Conservation (phyloP, 37 sponge, comb jelly and placozoan species). For the Crambe crambe region DNA sequence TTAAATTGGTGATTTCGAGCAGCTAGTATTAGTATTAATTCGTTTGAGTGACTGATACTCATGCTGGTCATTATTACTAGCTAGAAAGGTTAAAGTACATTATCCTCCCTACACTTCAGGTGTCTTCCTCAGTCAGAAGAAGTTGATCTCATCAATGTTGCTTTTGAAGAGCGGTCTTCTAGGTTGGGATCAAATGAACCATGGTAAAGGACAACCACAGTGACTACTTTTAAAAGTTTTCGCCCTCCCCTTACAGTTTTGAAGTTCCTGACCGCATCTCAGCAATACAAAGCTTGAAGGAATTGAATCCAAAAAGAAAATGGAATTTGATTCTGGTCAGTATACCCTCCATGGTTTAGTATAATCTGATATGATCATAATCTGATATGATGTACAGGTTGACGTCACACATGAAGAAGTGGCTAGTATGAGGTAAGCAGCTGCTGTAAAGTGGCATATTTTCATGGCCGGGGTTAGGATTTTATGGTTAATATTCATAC, state of each 20-base stretch:
- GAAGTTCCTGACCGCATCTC: conserved; percentile 90
- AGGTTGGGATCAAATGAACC: neutral
- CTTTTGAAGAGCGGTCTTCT: conserved; percentile 76
- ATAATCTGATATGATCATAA: too few species aligned
- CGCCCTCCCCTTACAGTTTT: conserved; percentile 20
- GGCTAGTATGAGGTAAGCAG: conserved; percentile 32
- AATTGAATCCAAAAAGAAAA: conserved; percentile 75
- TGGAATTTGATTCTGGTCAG: conserved; percentile 91
- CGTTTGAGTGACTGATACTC: too few species aligned
- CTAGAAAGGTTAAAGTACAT: neutral
- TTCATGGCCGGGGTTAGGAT: too few species aligned
- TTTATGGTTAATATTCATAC: too few species aligned
- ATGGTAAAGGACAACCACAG: too few species aligned
- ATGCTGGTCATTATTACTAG: neutral
- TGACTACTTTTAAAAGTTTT: too few species aligned
- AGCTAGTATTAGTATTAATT: too few species aligned
- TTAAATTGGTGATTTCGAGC: neutral
- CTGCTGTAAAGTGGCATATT: neutral
- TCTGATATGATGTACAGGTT: conserved; percentile 53
- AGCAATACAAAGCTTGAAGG: conserved; percentile 58
- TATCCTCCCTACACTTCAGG: conserved; percentile 19
- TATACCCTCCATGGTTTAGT: neutral
- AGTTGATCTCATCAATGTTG: conserved; percentile 96
- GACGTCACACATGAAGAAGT: conserved; percentile 58
- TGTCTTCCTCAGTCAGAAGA: conserved; percentile 70